These are phyloP conservation scores for Varecia variegata DNA, from an alignment of 2,797 vertebrate species.

Conservation along the genomic window DNA sequence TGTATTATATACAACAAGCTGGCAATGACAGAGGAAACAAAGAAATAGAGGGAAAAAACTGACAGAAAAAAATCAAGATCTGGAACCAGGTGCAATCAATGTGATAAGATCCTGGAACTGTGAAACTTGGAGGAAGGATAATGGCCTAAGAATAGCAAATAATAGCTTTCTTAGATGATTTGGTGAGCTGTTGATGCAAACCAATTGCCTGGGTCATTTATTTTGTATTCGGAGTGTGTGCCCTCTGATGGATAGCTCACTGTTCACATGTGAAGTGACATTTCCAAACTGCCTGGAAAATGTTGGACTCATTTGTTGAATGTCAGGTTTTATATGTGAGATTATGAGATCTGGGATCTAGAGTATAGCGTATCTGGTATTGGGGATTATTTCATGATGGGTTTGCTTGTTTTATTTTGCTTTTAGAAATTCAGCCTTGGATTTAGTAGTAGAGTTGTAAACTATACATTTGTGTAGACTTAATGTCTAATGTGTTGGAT, in stretches of 20 bases:
- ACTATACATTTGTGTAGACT: background rate
- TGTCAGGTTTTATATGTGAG: slow-evolving; percentile 47
- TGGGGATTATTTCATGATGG: slow-evolving; percentile 16
- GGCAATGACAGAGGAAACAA: background rate
- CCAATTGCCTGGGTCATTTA: background rate
- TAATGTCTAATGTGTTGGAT: background rate
- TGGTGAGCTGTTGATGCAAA: background rate
- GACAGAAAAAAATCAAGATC: background rate
- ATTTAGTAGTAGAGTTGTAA: background rate
- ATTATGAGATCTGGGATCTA: slow-evolving; percentile 48
- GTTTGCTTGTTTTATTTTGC: slow-evolving; percentile 31
- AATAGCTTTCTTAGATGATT: background rate
- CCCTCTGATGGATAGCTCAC: background rate
- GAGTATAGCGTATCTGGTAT: background rate
- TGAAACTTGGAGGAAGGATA: background rate
- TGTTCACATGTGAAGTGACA: slow-evolving; percentile 11
- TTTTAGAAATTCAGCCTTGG: slow-evolving; percentile 35
- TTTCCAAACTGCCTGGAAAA: slow-evolving; percentile 45
- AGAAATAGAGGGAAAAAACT: background rate
- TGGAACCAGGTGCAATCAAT: background rate
- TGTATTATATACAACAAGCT: background rate
- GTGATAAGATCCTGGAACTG: background rate
- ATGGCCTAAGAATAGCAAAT: background rate
- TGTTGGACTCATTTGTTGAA: slow-evolving; percentile 44
- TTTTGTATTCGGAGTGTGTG: background rate